phyloP scores from a whole-genome alignment of 37 sponge, comb jelly and placozoan genomes.

The Beroe forskalii region DNA sequence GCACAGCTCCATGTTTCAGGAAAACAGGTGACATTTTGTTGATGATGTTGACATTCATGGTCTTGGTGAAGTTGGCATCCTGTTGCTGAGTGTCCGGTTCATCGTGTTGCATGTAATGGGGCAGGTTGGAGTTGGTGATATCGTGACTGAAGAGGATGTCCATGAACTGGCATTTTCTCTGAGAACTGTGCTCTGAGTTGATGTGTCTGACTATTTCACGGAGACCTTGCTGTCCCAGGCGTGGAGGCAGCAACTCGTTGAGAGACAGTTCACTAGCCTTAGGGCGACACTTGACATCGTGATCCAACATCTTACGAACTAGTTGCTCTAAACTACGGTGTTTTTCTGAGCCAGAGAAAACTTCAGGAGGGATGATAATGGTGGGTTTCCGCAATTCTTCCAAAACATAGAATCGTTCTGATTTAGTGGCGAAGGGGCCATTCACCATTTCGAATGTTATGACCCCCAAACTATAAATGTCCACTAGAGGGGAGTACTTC shows the following conservation, averaged over 20 bases:
- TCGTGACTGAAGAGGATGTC: background rate
- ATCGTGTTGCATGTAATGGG: background rate
- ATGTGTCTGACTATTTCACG: conserved; percentile 25
- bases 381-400: conserved; percentile 59
- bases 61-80: background rate
- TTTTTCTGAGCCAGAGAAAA: conserved; percentile 11
- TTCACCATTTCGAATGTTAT: conserved; percentile 97
- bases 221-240: conserved; percentile 45
- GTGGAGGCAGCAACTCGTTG: conserved; percentile 11
- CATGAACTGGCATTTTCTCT: conserved; percentile 6
- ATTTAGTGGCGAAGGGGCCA: conserved; percentile 72
- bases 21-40: conserved; percentile 1
- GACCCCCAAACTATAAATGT: conserved; percentile 95
- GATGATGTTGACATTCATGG: conserved; percentile 11
- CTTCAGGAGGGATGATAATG: background rate
- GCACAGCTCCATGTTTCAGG: conserved; percentile 24
- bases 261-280: conserved; percentile 21
- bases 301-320: conserved; percentile 50
- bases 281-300: background rate
- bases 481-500: conserved; percentile 76
- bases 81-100: background rate
- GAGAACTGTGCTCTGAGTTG: conserved; percentile 9
- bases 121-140: background rate
- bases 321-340: background rate
- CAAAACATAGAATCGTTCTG: conserved; percentile 80